Evolutionary conservation across 1,140 invertebrate species (phyloP).

Genomic region (Leptinotarsa defecta): DNA sequence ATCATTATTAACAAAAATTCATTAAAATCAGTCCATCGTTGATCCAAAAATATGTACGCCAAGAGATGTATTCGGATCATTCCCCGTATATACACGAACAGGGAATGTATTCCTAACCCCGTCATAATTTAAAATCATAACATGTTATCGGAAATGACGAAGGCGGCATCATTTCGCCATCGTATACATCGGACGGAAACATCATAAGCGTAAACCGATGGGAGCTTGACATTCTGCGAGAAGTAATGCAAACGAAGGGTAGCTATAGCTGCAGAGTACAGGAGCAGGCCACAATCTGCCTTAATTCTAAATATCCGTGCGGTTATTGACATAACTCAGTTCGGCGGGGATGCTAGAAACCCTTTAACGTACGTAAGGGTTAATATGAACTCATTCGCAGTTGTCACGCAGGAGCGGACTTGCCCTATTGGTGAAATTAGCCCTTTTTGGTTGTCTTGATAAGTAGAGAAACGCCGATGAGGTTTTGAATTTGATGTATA

Average conservation of each 20-base stretch:
- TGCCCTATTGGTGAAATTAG: background rate
- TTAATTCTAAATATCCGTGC: constrained; percentile 55
- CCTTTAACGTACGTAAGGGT: constrained; percentile 51
- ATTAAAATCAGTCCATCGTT: too few species aligned
- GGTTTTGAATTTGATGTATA: too few species aligned
- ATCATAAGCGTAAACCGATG: constrained; percentile 16
- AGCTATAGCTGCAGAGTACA: background rate
- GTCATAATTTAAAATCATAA: too few species aligned
- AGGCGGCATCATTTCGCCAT: background rate
- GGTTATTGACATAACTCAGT: constrained; percentile 56
- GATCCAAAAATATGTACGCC: too few species aligned
- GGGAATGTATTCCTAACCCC: too few species aligned
- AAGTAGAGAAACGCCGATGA: too few species aligned
- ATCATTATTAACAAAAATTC: too few species aligned
- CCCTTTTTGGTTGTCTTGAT: too few species aligned
- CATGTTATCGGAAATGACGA: background rate
- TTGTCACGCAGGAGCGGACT: constrained; percentile 25
- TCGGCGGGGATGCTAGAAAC: constrained; percentile 35
- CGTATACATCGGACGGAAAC: background rate
- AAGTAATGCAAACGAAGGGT: constrained; percentile 24
- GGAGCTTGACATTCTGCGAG: constrained; percentile 15
- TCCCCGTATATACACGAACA: too few species aligned
- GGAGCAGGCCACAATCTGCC: constrained; percentile 49
- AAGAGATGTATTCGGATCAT: too few species aligned
- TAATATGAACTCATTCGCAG: constrained; percentile 55